These are phyloP conservation scores for Enteromius argenteus DNA, from an alignment of 2,797 vertebrate species.

Conservation along the genomic window DNA sequence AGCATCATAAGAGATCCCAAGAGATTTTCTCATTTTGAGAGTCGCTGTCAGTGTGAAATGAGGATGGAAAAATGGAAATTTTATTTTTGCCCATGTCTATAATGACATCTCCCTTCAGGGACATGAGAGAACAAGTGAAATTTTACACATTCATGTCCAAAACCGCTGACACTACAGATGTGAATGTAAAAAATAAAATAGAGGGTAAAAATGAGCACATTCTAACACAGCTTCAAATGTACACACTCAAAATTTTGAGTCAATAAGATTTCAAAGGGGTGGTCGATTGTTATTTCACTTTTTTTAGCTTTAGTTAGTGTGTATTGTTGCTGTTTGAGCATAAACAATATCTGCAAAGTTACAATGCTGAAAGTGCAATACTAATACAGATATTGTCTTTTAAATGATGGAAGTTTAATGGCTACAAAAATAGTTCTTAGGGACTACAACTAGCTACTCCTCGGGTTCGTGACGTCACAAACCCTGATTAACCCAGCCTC, in stretches of 20 bases:
- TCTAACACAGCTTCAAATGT: not conserved
- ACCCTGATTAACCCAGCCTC: too few species aligned
- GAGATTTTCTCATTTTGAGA: not conserved
- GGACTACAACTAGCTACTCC: too few species aligned
- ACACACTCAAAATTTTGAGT: not conserved
- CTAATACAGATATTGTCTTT: too few species aligned
- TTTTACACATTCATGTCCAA: slow-evolving; percentile 21
- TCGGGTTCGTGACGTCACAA: too few species aligned
- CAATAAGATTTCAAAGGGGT: not conserved
- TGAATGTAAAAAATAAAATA: not conserved
- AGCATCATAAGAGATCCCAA: slow-evolving; percentile 8
- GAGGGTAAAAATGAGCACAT: not conserved
- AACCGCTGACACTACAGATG: slow-evolving; percentile 2
- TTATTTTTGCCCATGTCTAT: slow-evolving; percentile 13
- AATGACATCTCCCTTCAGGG: not conserved
- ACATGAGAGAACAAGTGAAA: slow-evolving; percentile 2
- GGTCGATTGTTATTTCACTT: too few species aligned
- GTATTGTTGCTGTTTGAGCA: too few species aligned
- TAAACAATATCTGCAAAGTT: too few species aligned
- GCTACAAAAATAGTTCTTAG: too few species aligned
- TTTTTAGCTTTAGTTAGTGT: too few species aligned
- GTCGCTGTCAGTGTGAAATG: not conserved
- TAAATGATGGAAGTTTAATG: too few species aligned
- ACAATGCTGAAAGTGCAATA: too few species aligned
- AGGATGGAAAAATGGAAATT: not conserved